phyloP scores from a whole-genome alignment of 2,888 invertebrate species.

The Thera britannica region DNA sequence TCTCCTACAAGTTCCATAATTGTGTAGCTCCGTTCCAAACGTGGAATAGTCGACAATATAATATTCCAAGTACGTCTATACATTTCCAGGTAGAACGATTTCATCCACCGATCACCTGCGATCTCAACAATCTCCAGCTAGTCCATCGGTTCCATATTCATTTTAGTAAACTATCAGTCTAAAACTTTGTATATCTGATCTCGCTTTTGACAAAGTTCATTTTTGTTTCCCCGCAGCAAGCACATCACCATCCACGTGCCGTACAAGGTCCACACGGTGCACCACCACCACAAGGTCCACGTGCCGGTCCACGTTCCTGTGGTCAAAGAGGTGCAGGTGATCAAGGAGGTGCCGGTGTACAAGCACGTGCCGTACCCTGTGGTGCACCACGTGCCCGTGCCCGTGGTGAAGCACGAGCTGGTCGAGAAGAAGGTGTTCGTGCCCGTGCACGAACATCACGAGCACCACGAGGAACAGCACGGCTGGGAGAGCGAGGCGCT shows the following conservation, averaged over 20 bases:
- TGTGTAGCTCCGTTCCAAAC: too few species aligned
- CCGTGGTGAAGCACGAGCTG: slow-evolving; percentile 71
- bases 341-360: slow-evolving; percentile 75
- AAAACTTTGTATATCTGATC: too few species aligned
- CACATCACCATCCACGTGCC: slow-evolving; percentile 80
- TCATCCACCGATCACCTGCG: too few species aligned
- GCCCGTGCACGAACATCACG: slow-evolving; percentile 63
- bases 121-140: too few species aligned
- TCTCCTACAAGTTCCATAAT: too few species aligned
- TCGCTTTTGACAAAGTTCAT: neutral
- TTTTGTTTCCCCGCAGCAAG: slow-evolving; percentile 49
- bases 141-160: too few species aligned
- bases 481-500: slow-evolving; percentile 78
- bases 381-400: slow-evolving; percentile 69
- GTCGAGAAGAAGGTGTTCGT: slow-evolving; percentile 76
- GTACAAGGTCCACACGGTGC: slow-evolving; percentile 78
- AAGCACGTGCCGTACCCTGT: slow-evolving; percentile 74
- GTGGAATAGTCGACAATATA: too few species aligned
- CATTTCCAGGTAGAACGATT: too few species aligned
- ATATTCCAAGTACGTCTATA: too few species aligned
- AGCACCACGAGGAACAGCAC: slow-evolving; percentile 59
- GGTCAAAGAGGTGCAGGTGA: slow-evolving; percentile 74
- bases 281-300: slow-evolving; percentile 78
- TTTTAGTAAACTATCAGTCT: too few species aligned
- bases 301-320: slow-evolving; percentile 75